Percentiles rank a stretch among this genome's conserved stretches.
phyloP scores from a whole-genome alignment of 2,888 invertebrate species.

The Oscheius sp. region DNA sequence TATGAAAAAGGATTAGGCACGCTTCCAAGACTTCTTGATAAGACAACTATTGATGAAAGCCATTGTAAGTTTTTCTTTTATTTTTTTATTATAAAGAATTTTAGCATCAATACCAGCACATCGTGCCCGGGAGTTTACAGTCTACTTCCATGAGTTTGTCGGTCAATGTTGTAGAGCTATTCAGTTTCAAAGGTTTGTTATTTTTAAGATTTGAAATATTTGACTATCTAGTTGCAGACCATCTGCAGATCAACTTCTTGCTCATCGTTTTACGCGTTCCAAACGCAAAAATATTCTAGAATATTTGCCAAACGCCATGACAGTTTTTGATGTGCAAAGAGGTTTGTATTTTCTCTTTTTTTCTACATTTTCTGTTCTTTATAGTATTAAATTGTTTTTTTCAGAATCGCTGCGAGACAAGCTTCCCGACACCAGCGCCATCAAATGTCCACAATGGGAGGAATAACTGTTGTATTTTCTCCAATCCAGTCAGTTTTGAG shows the following conservation, averaged over 20 bases:
- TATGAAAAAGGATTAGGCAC: slow-evolving; percentile 86
- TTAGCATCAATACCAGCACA: background rate
- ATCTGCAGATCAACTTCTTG: background rate
- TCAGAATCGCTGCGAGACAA: slow-evolving; percentile 15
- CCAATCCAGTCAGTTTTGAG: no score
- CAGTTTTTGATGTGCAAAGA: slow-evolving; percentile 2
- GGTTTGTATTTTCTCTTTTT: background rate
- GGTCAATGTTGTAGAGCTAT: slow-evolving; percentile 37
- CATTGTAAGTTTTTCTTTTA: no score
- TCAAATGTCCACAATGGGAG: slow-evolving; percentile 15
- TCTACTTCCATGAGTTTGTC: slow-evolving; percentile 37
- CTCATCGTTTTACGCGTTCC: slow-evolving; percentile 1
- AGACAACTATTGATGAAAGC: slow-evolving; percentile 76
- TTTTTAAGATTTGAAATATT: background rate
- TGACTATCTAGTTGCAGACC: slow-evolving; percentile 4
- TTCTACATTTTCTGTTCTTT: no score
- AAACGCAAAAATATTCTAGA: slow-evolving; percentile 13
- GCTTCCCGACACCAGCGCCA: background rate
- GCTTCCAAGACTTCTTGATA: slow-evolving; percentile 83
- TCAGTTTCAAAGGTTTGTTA: slow-evolving; percentile 22
- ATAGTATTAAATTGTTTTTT: no score
- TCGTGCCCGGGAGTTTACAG: slow-evolving; percentile 26
- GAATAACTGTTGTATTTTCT: no score
- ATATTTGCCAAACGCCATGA: slow-evolving; percentile 5
- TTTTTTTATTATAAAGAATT: no score